A percentile compares a stretch with the other conserved stretches of the same genome.
These are phyloP conservation scores for Callaeas wilsoni DNA, from an alignment of 2,113 vertebrate species.

Conservation along the genomic window DNA sequence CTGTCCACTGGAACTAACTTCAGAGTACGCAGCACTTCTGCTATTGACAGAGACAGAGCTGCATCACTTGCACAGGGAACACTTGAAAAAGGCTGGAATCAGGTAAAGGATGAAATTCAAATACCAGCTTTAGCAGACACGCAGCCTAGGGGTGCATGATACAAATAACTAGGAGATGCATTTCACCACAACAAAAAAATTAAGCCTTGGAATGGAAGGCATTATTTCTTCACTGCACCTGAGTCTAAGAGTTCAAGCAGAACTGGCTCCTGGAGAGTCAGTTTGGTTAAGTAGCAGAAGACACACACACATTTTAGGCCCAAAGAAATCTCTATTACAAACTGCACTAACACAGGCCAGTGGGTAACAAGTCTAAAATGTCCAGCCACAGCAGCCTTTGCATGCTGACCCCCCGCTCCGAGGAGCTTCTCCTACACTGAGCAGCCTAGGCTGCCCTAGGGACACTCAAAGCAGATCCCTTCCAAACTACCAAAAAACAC, in stretches of 20 bases:
- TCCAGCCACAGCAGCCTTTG: not conserved
- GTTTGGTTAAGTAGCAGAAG: not conserved
- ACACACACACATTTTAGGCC: rapidly evolving
- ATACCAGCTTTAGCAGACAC: not conserved
- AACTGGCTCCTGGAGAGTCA: not conserved
- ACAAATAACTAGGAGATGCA: not conserved
- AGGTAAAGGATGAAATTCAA: not conserved
- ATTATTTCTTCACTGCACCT: not conserved
- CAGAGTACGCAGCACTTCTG: not conserved
- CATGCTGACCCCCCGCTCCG: not conserved
- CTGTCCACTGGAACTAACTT: not conserved
- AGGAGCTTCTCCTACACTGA: not conserved
- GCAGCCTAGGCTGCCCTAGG: not conserved
- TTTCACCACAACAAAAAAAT: not conserved
- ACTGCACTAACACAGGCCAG: not conserved
- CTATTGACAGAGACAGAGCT: not conserved
- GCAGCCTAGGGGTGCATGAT: not conserved
- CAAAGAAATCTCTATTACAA: not conserved
- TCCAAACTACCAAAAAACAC: not conserved
- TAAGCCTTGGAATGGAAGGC: not conserved
- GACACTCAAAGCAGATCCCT: not conserved
- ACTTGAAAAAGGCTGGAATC: not conserved
- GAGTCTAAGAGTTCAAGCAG: not conserved
- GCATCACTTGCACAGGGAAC: not conserved
- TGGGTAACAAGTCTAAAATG: not conserved